A percentile compares a stretch with the other conserved stretches of the same genome.
Conservation (phyloP, 2,113 vertebrate genomes). For the Holacanthus passer region DNA sequence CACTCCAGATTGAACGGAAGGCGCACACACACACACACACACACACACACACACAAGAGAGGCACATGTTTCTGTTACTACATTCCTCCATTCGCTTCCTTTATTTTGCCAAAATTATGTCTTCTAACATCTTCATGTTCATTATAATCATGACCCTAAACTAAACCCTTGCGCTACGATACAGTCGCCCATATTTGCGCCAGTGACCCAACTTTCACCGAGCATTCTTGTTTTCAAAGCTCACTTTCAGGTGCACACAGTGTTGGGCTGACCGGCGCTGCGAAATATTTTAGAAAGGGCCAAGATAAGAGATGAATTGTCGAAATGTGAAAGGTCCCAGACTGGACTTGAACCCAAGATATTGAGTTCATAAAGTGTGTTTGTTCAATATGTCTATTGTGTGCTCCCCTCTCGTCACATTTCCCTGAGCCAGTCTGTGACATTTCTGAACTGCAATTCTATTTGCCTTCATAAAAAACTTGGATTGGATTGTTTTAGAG, state of each 20-base stretch:
- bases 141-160: too few species aligned
- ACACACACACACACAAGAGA: neutral
- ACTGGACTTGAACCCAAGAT: neutral
- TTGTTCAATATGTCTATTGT: neutral
- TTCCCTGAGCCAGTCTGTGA: neutral
- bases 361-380: neutral
- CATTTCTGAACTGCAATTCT: neutral
- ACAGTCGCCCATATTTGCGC: too few species aligned
- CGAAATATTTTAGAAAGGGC: neutral
- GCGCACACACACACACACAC: neutral
- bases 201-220: neutral
- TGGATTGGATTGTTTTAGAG: neutral
- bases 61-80: neutral
- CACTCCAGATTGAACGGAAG: constrained; percentile 46
- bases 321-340: neutral
- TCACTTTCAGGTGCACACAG: neutral
- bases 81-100: neutral
- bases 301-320: neutral
- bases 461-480: neutral
- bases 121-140: neutral
- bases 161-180: too few species aligned
- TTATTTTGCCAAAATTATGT: neutral
- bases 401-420: neutral
- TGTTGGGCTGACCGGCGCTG: neutral
- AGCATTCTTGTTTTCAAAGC: neutral